Conservation (phyloP, 2,797 vertebrate genomes). For the Syngnathus acus region DNA sequence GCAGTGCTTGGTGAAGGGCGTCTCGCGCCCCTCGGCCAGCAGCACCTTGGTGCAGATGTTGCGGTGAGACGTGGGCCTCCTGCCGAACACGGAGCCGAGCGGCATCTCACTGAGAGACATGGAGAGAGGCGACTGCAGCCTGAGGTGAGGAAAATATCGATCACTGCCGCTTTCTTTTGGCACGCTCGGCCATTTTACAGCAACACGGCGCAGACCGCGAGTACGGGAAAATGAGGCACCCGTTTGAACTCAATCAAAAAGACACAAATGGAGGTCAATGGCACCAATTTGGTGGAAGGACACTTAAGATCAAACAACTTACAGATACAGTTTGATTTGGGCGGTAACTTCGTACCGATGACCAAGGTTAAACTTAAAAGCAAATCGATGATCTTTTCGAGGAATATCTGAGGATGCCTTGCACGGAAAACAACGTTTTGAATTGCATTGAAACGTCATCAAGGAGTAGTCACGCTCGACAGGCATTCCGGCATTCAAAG, state of each 20-base stretch:
- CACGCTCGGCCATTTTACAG: neutral
- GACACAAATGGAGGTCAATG: too few species aligned
- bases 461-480: neutral
- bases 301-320: too few species aligned
- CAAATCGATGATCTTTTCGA: too few species aligned
- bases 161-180: neutral
- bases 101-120: slow-evolving; percentile 73
- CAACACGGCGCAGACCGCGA: neutral
- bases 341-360: too few species aligned
- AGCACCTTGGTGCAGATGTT: slow-evolving; percentile 90
- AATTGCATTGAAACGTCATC: neutral
- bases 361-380: too few species aligned
- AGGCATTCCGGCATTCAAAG: neutral
- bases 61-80: slow-evolving; percentile 76
- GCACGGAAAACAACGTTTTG: neutral
- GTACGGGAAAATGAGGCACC: too few species aligned
- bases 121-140: slow-evolving; percentile 72
- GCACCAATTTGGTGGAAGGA: too few species aligned
- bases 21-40: slow-evolving; percentile 78
- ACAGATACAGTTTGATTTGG: too few species aligned
- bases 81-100: slow-evolving; percentile 60
- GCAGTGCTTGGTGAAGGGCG: slow-evolving; percentile 83
- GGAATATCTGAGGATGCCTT: too few species aligned
- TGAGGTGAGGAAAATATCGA: slow-evolving; percentile 13
- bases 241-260: too few species aligned